Base-by-base conservation (phyloP, 2,888 invertebrate genomes). In the Campopleginae sp. region DNA sequence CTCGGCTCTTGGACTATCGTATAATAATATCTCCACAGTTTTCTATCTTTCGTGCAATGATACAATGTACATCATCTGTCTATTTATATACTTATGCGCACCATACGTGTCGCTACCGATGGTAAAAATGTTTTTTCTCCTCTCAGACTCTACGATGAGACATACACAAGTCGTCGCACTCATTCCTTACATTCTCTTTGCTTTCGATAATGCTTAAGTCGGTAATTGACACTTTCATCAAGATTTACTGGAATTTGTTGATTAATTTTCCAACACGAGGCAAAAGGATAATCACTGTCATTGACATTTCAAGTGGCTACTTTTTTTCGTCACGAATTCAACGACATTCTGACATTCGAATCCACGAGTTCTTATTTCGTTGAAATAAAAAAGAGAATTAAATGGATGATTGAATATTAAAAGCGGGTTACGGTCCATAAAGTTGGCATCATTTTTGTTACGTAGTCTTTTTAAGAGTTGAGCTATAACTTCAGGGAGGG, bases 1-100 rank as follows among this genome's bases (percentile, higher is more conserved):
- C 72, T 46, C 58, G 27, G 42, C 42, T 65, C 51, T 65, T 58
- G 46, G 75, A 75, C 75, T 31, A 48, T 31, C n/a, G n/a, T 75
- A 48, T 46, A 75, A 75, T 75, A 75, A 75, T 75, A 63, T 75
- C 44, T 63, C 46, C 33, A 46, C 46, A 46, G 63, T 31, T 75
- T 75, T 31, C 68, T 42, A 81, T 75, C 75, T 42, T 33, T 48
- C 54, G 12, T 14, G 33, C 10, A 75, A 63, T 46, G n/a, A 75
- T 63, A 19, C 19, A 75, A 75, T 31, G 63, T 33, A 63, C 33
- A 74, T 68, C 31, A 68, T 68, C 46, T 46, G 12, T 31, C 44
- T 68, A 46, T 68, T 58, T 51, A 51, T 51, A 4, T 38, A 51
- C 19, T 51, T 7, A 71, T 33, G n/a, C 14, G 0, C 14, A n/a